Conservation (phyloP, 2,113 vertebrate genomes). For the Mystacornis crossleyi region DNA sequence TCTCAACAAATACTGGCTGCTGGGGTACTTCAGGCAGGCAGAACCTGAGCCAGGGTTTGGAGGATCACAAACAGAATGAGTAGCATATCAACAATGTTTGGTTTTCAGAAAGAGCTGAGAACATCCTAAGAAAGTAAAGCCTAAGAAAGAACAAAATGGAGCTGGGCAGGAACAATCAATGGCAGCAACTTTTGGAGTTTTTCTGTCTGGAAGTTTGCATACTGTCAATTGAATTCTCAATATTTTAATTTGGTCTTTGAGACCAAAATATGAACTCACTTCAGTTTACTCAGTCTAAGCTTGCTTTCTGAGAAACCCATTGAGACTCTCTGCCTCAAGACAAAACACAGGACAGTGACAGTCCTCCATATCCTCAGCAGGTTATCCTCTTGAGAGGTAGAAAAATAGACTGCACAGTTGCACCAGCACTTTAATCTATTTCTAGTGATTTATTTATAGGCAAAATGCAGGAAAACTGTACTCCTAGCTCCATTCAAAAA, state of each 20-base stretch:
- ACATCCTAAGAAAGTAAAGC: neutral
- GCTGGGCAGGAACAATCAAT: neutral
- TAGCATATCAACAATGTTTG: neutral
- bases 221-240: neutral
- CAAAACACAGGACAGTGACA: neutral
- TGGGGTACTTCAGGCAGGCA: neutral
- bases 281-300: neutral
- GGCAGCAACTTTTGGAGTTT: neutral
- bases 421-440: neutral
- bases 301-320: neutral
- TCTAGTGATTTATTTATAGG: slow-evolving; percentile 16
- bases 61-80: neutral
- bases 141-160: neutral
- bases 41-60: neutral
- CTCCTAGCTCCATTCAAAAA: slow-evolving; percentile 1
- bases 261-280: neutral
- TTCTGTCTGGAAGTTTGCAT: neutral
- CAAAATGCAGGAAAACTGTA: neutral
- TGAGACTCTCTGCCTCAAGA: neutral
- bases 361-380: neutral
- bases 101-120: neutral
- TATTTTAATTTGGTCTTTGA: neutral
- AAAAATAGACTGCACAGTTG: neutral
- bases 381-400: neutral
- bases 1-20: neutral